Conservation (phyloP, 1,140 invertebrate species). For the Zaprionus gabonicus region DNA sequence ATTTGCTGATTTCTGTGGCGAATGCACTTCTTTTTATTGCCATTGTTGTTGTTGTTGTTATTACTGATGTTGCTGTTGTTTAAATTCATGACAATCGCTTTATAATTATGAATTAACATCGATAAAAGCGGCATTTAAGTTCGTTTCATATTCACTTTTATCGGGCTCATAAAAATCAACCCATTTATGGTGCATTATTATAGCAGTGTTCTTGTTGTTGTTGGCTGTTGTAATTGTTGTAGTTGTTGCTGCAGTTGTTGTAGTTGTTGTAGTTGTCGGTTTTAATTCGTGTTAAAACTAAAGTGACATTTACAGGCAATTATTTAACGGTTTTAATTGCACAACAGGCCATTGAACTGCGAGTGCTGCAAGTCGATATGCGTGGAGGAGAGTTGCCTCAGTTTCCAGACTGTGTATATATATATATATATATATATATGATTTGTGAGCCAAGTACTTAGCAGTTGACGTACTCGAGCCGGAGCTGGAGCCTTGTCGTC, state of each 20-base stretch:
- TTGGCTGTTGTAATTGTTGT: neutral
- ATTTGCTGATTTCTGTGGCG: slow-evolving; percentile 40
- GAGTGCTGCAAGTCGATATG: slow-evolving; percentile 36
- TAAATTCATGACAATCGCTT: slow-evolving; percentile 64
- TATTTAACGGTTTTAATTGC: slow-evolving; percentile 64
- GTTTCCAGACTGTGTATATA: neutral
- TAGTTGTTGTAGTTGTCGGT: slow-evolving; percentile 33
- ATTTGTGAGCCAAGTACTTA: slow-evolving; percentile 12
- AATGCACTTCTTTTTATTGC: slow-evolving; percentile 36
- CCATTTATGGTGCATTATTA: slow-evolving; percentile 71
- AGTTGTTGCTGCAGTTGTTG: slow-evolving; percentile 2
- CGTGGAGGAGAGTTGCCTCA: slow-evolving; percentile 14
- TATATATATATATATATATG: neutral
- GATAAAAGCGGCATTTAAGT: slow-evolving; percentile 76
- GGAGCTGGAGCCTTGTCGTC: neutral
- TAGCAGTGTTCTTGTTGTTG: slow-evolving; percentile 10
- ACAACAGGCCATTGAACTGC: slow-evolving; percentile 68
- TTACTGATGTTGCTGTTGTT: slow-evolving; percentile 44
- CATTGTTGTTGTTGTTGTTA: slow-evolving; percentile 52
- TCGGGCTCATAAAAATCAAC: slow-evolving; percentile 59
- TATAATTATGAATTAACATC: slow-evolving; percentile 80
- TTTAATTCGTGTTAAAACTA: slow-evolving; percentile 72
- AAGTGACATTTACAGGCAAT: slow-evolving; percentile 77
- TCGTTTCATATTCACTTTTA: slow-evolving; percentile 54
- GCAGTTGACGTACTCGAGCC: neutral